Base-by-base conservation (phyloP, 53 echinoderm and acorn worm genomes). In the Antedon mediterranea region DNA sequence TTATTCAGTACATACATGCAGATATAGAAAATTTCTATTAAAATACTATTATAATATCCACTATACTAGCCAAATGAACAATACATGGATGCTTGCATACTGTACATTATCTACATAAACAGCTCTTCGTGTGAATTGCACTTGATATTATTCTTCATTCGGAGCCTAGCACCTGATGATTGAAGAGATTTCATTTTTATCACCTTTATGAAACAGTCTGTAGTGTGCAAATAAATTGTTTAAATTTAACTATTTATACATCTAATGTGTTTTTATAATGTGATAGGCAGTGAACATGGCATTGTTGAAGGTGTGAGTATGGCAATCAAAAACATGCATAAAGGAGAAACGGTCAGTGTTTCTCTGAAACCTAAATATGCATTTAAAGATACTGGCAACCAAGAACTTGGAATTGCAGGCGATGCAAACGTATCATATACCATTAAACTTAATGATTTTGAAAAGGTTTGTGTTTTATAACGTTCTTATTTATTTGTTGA, bases 331-430 rank as follows among this genome's bases (percentile, higher is more conserved):
- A 85, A 87, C 71, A 95, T 95, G 95, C 74, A 85, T 75, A 83
- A 91, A 31, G 89, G 88, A 43, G 95, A 95, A 34, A 80, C 43
- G 15, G 81, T 86, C 3, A 81, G 84, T 28, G 42, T 95, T 34
- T 77, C 43, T 70, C 41, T 95, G 70, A 81, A 87, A 79, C 84
- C 95, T 11, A 89, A 91, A 73, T 90, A 87, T 82, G 95, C 89
- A 13, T 95, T 89, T 75, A 91, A 90, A 26, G 37, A 70, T 33
- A 70, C 85, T 33, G 95, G 95, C 32, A 89, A 85, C 42, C 34
- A 79, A 15, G 89, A 89, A 34, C 84, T 79, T 20, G 82, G 88
- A 78, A 87, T 95, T 44, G 95, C 95, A 30, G 30, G 83, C 18
- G 77, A 95, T 76, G 87, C 88, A 1, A 73, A 76, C 13, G 82